Base-by-base conservation (phyloP, 2,888 invertebrate species). In the Heteromurus nitidus region DNA sequence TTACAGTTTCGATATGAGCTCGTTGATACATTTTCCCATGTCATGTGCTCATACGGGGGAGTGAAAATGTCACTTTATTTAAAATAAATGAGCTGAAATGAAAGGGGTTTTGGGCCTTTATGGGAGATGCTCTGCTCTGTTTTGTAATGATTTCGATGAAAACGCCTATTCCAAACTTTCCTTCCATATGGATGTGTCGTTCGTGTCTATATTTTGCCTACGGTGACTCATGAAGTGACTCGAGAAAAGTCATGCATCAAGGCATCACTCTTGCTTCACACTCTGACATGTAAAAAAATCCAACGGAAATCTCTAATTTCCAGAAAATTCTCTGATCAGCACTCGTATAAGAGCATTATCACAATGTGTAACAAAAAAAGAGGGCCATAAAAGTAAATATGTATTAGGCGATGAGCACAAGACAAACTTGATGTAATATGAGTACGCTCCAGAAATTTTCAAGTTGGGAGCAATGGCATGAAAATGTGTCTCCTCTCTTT, bases 31-130 rank as follows among this genome's bases (percentile, higher is more conserved):
- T n/a, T n/a, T n/a, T n/a, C n/a, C n/a, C n/a, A n/a, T n/a, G n/a
- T n/a, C n/a, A n/a, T n/a, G n/a, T n/a, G n/a, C n/a, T n/a, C n/a
- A n/a, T n/a, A 58, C n/a, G 13, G 24, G 7, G 58, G 28, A 68
- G n/a, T n/a, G 42, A 70, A 58, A 65, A 62, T 72, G 79, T 72
- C 64, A 79, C 30, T 79, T 76, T 68, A 69, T 76, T 70, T 79
- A 72, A 79, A 79, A 79, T 79, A 70, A 79, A 79, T 79, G 79
- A 79, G 58, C 31, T 72, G 79, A 72, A 72, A 79, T 79, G 55
- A 72, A 79, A 79, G 30, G 76, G 68, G 42, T 69, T 79, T 79
- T 42, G 11, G 28, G 79, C 30, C 64, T 69, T 70, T 72, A 70
- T 70, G 79, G 13, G 62, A 79, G 50, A 28, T 69, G 62, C 55